Conservation (phyloP, 2,888 invertebrate species). For the Microdon myrmicae region DNA sequence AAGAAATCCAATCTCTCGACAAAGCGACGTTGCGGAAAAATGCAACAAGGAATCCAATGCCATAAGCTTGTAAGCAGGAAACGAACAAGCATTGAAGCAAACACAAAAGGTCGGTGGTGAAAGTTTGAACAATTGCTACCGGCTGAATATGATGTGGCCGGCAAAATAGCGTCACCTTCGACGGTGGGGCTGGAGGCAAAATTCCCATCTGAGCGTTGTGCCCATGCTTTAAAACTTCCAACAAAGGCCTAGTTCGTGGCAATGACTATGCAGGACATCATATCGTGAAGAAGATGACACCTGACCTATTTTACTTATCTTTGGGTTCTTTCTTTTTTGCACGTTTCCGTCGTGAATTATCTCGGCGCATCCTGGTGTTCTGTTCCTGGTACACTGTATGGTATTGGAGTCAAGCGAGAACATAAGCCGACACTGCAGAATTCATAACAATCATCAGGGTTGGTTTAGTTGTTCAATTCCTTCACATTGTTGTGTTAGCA, state of each 20-base stretch:
- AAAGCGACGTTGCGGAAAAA: neutral
- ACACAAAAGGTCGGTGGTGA: slow-evolving; percentile 5
- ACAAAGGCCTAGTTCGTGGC: slow-evolving; percentile 15
- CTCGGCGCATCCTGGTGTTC: neutral
- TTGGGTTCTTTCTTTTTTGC: slow-evolving; percentile 18
- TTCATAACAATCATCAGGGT: slow-evolving; percentile 3
- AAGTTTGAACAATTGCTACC: slow-evolving; percentile 18
- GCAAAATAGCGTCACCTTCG: slow-evolving; percentile 36
- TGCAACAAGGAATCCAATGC: neutral
- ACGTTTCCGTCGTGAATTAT: slow-evolving; percentile 3
- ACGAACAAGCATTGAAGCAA: slow-evolving; percentile 8
- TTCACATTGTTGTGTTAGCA: neutral
- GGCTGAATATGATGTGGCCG: slow-evolving; percentile 33
- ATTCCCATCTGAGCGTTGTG: slow-evolving; percentile 8
- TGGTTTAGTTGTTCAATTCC: slow-evolving; percentile 1
- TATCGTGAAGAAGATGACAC: slow-evolving; percentile 31
- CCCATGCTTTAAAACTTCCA: slow-evolving; percentile 5
- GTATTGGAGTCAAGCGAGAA: slow-evolving; percentile 14
- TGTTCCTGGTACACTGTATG: neutral
- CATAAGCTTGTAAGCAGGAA: slow-evolving; percentile 18
- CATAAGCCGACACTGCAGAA: neutral
- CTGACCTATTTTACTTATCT: slow-evolving; percentile 37
- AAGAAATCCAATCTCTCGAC: slow-evolving; percentile 1
- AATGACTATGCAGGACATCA: slow-evolving; percentile 21
- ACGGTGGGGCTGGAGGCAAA: neutral